Percentiles rank a stretch among this genome's conserved stretches.
Conservation (phyloP, 2,888 invertebrate genomes). For the Acleris holmiana region DNA sequence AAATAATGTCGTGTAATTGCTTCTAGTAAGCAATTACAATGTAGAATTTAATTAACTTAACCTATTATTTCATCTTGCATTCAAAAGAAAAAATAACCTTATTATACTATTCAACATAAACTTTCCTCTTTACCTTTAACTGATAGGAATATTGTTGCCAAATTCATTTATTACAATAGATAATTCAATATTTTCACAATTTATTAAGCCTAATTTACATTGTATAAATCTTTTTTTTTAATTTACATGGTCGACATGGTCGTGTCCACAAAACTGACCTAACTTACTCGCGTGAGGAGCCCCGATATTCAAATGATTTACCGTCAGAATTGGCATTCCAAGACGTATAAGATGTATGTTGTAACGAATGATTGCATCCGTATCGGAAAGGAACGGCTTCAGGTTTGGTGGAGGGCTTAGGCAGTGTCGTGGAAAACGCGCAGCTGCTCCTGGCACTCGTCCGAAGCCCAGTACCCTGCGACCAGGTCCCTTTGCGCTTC, state of each 20-base stretch:
- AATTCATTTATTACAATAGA: conserved; percentile 13
- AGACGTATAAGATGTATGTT: neutral
- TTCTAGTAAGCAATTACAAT: conserved; percentile 7
- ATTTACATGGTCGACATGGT: conserved; percentile 1
- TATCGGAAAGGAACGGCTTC: neutral
- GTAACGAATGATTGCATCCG: neutral
- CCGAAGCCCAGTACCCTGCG: conserved; percentile 89
- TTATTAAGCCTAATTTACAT: conserved; percentile 5
- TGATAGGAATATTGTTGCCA: conserved; percentile 11
- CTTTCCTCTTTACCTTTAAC: neutral
- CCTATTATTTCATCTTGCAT: conserved; percentile 1
- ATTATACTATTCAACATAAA: conserved; percentile 17
- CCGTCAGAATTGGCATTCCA: neutral
- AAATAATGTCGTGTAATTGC: neutral
- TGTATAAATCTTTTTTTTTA: conserved; percentile 1
- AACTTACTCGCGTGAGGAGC: too few species aligned
- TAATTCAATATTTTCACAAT: conserved; percentile 21
- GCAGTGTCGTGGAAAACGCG: conserved; percentile 46
- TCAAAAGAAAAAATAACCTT: conserved; percentile 9
- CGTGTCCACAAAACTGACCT: neutral
- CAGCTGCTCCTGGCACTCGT: conserved; percentile 86
- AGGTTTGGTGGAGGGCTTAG: conserved; percentile 1
- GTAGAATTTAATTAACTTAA: conserved; percentile 1
- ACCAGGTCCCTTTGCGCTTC: conserved; percentile 88
- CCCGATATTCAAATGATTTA: neutral